Evolutionary conservation across 92 coral and sea anemone genomes (phyloP).

Genomic region (Porites rus): DNA sequence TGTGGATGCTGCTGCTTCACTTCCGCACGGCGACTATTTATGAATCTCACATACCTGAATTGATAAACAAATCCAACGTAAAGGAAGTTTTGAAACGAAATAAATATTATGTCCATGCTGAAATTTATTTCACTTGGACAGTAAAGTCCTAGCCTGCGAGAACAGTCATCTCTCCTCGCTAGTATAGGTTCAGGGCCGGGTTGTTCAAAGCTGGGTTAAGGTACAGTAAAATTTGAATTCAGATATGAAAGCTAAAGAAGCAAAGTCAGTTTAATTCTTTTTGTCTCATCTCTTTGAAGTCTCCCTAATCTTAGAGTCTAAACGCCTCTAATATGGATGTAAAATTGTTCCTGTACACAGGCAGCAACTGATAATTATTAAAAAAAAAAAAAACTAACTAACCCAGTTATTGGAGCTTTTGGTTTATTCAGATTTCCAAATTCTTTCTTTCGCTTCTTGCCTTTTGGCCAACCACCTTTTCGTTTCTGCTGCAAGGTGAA

Average conservation of each 20-base stretch:
- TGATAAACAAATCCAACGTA: not conserved
- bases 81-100: not conserved
- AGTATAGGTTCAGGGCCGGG: no score
- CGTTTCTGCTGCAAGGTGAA: conserved; percentile 60
- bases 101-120: not conserved
- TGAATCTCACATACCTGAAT: conserved; percentile 87
- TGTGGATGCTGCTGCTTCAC: conserved; percentile 89
- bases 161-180: no score
- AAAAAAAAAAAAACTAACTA: not conserved
- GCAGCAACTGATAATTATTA: not conserved
- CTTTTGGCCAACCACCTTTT: conserved; percentile 98
- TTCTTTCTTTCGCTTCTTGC: conserved; percentile 88
- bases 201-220: no score
- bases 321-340: no score
- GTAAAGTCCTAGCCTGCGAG: no score
- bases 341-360: not conserved
- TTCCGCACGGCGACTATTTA: conserved; percentile 87
- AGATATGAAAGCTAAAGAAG: no score
- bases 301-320: no score
- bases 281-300: no score
- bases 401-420: conserved; percentile 94
- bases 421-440: conserved; percentile 79
- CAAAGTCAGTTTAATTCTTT: no score
- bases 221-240: no score
- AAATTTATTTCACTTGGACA: not conserved